These are phyloP conservation scores for Mormyrus iriodes DNA, from an alignment of 2,113 vertebrate species.

Conservation along the genomic window DNA sequence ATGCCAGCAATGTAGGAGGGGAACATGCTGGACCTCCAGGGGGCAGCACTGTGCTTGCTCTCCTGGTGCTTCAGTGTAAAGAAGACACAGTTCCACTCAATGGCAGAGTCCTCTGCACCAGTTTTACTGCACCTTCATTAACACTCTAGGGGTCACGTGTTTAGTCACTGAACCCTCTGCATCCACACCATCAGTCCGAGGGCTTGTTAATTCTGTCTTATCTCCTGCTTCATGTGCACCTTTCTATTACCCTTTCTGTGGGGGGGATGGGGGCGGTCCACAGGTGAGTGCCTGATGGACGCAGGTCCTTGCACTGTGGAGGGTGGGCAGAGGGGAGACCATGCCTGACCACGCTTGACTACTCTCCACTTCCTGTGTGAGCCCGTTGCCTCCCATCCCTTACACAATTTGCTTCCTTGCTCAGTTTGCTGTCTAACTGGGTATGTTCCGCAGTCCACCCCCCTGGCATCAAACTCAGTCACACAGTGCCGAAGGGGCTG, in stretches of 20 bases:
- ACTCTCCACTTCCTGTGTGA: background rate
- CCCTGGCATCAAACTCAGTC: background rate
- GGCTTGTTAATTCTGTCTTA: background rate
- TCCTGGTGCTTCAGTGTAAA: background rate
- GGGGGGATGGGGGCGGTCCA: too few relatives aligned
- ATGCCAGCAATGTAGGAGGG: conserved; percentile 61
- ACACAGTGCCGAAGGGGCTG: background rate
- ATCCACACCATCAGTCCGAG: background rate
- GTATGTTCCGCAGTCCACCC: background rate
- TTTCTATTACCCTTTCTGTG: background rate
- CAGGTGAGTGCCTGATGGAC: too few relatives aligned
- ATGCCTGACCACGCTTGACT: background rate
- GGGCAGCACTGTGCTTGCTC: conserved; percentile 44
- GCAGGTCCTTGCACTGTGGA: too few relatives aligned
- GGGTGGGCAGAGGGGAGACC: too few relatives aligned
- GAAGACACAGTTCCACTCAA: background rate
- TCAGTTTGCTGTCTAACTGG: background rate
- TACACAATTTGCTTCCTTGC: background rate
- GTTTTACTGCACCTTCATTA: background rate
- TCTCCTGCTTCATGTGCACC: background rate
- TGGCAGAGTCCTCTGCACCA: background rate
- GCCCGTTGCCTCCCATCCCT: background rate
- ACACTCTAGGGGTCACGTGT: background rate
- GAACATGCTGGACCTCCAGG: conserved; percentile 57
- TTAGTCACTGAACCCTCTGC: background rate